Percentiles rank a stretch among this genome's conserved stretches.
Conservation (phyloP, 2,113 vertebrate genomes). For the Rhinolophus ferrumequinum region DNA sequence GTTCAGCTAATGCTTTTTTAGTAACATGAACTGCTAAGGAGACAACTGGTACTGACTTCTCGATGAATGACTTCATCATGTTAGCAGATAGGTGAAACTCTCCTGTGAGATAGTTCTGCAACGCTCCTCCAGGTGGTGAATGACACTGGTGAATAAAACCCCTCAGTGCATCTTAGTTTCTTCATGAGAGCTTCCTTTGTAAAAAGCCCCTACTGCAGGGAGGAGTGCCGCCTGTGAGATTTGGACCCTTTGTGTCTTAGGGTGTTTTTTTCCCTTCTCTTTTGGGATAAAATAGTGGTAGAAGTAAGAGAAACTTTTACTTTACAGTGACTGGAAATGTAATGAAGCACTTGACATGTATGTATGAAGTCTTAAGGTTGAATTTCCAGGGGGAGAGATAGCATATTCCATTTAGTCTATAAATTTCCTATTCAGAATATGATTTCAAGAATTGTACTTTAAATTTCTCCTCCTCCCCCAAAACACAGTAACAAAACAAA, state of each 20-base stretch:
- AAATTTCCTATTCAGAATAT: background rate
- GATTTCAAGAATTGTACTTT: background rate
- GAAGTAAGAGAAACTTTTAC: constrained; percentile 22
- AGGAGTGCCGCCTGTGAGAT: constrained; percentile 11
- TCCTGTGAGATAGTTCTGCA: background rate
- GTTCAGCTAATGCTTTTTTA: constrained; percentile 32
- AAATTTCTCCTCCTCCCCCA: background rate
- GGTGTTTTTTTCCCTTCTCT: background rate
- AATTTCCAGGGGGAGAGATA: background rate
- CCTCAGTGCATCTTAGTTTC: background rate
- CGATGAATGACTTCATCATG: background rate
- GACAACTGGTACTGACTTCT: background rate
- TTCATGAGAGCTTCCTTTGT: background rate
- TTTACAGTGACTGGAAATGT: background rate
- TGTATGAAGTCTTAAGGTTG: background rate
- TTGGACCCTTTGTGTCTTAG: background rate
- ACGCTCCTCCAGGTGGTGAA: background rate
- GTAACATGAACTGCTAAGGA: constrained; percentile 22
- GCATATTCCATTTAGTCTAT: background rate
- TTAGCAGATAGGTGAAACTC: background rate
- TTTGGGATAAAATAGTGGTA: background rate
- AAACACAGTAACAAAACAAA: background rate
- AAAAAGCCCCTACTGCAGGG: background rate
- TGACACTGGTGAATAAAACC: background rate
- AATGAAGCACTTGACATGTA: background rate